Evolutionary conservation across 2,888 invertebrate genomes (phyloP).

Genomic region (Baccha elongata): DNA sequence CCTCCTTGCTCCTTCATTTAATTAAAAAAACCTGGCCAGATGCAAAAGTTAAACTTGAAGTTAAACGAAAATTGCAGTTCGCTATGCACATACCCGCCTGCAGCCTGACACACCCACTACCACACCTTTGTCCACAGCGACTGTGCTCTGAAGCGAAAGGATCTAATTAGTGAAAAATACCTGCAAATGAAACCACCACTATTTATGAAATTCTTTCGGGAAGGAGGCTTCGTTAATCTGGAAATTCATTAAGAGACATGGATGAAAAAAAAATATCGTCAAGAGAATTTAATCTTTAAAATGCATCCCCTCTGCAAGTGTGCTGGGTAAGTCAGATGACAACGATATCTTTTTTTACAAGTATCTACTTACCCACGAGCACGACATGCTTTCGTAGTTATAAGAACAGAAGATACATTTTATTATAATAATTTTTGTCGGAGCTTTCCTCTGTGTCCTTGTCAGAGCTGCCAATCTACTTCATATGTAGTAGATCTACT

Average conservation of each 20-base stretch:
- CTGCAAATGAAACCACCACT: conserved; percentile 65
- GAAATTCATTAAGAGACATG: conserved; percentile 54
- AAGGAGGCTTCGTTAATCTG: conserved; percentile 63
- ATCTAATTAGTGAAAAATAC: conserved; percentile 72
- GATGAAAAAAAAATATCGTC: conserved; percentile 34
- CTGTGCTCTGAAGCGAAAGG: conserved; percentile 58
- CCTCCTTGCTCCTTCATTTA: conserved; percentile 49
- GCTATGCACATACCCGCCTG: conserved; percentile 13
- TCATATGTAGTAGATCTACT: too few species aligned
- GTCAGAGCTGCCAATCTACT: too few species aligned
- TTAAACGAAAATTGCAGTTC: conserved; percentile 43
- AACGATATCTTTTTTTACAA: conserved; percentile 28
- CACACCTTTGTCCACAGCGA: conserved; percentile 49
- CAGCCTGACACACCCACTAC: conserved; percentile 35
- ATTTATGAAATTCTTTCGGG: conserved; percentile 58
- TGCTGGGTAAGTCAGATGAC: conserved; percentile 33
- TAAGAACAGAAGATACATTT: background rate
- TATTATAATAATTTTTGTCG: conserved; percentile 24
- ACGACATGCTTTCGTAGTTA: background rate
- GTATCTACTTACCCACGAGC: background rate
- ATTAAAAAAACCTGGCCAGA: conserved; percentile 63
- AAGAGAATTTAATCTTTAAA: conserved; percentile 66
- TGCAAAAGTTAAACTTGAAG: conserved; percentile 48
- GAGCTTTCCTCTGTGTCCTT: conserved; percentile 22
- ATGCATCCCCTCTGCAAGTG: conserved; percentile 34